Conservation (phyloP, 2,797 vertebrate genomes). For the Falco biarmicus region DNA sequence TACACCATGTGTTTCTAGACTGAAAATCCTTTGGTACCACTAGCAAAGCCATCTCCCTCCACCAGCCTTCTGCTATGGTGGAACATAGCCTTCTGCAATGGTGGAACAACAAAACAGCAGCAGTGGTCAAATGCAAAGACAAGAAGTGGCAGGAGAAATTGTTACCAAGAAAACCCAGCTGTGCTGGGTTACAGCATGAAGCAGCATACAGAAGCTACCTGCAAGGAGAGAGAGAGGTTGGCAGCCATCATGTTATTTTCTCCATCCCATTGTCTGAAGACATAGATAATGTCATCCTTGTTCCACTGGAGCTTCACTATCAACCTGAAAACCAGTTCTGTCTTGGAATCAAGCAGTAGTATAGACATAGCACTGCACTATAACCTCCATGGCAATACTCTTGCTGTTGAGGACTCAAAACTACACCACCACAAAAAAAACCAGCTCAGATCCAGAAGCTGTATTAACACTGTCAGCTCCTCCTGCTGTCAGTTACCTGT, state of each 20-base stretch:
- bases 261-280: neutral
- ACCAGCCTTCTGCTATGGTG: neutral
- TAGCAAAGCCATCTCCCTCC: neutral
- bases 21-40: neutral
- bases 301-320: neutral
- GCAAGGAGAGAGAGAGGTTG: neutral
- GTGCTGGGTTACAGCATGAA: neutral
- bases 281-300: neutral
- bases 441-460: neutral
- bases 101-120: neutral
- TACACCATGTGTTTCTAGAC: neutral
- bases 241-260: neutral
- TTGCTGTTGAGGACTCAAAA: neutral
- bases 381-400: neutral
- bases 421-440: neutral
- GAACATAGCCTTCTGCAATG: neutral
- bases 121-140: conserved; percentile 9
- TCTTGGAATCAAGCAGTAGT: neutral
- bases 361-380: neutral
- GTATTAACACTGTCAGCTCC: neutral
- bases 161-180: conserved; percentile 35
- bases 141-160: conserved; percentile 2
- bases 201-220: neutral
- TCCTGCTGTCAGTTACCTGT: neutral
- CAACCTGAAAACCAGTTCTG: neutral